These are phyloP conservation scores for Hystrix cristata DNA, from an alignment of 2,113 vertebrate species.

Conservation along the genomic window DNA sequence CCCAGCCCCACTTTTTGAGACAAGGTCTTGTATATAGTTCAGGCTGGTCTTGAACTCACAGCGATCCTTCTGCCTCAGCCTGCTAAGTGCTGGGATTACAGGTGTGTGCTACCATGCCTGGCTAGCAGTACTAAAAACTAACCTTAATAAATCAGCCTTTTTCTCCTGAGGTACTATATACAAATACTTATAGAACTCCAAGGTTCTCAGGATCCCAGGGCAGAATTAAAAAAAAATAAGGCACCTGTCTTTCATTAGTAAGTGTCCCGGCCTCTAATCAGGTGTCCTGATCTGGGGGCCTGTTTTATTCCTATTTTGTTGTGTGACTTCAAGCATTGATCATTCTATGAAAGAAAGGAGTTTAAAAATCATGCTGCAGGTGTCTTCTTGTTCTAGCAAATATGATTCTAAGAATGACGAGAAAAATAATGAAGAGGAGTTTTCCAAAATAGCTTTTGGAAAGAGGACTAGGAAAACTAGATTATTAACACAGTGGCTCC, in stretches of 20 bases:
- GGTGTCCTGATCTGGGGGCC: not conserved
- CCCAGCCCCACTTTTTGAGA: too few species aligned
- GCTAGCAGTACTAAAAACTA: not conserved
- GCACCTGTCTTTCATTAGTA: not conserved
- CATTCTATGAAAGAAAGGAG: not conserved
- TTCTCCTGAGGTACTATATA: not conserved
- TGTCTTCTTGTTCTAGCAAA: not conserved
- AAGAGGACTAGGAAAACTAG: not conserved
- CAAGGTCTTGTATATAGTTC: too few species aligned
- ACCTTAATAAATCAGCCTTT: not conserved
- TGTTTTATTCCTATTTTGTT: not conserved
- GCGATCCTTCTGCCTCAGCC: too few species aligned
- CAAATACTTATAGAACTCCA: not conserved
- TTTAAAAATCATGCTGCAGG: not conserved
- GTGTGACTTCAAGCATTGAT: not conserved
- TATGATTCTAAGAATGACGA: not conserved
- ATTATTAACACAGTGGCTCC: not conserved
- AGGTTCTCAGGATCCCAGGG: not conserved
- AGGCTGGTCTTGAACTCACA: too few species aligned
- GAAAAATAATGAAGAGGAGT: not conserved
- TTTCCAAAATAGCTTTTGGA: constrained; percentile 1
- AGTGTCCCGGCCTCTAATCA: not conserved
- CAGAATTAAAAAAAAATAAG: constrained; percentile 47
- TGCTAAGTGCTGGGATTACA: too few species aligned
- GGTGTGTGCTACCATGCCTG: too few species aligned